phyloP scores from a whole-genome alignment of 2,797 vertebrate species.

The Coccyzus lansbergi region DNA sequence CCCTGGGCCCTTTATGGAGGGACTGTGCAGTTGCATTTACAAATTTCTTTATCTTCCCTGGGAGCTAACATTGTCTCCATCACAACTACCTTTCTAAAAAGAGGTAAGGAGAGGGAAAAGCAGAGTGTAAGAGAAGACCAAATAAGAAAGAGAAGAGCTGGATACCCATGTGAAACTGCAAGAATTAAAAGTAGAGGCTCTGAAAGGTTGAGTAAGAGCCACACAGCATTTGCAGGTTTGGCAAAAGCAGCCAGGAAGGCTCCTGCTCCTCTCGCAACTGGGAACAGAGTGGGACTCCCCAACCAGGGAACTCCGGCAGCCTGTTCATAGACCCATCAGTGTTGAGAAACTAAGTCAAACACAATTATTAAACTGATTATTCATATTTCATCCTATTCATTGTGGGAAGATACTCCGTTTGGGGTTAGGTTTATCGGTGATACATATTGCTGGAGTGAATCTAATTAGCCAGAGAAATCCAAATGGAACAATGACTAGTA shows the following conservation, averaged over 20 bases:
- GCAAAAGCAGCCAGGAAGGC: not conserved
- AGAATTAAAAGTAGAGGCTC: not conserved
- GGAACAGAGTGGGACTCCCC: not conserved
- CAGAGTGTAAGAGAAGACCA: not conserved
- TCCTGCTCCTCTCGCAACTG: rapidly evolving
- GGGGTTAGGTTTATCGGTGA: slow-evolving; percentile 38
- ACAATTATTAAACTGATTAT: slow-evolving; percentile 43
- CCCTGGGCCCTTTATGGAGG: rapidly evolving
- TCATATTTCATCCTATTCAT: slow-evolving; percentile 28
- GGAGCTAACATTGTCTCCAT: not conserved
- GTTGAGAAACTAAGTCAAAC: slow-evolving; percentile 21
- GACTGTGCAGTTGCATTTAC: not conserved
- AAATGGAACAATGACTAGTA: slow-evolving; percentile 34
- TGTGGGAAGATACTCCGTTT: slow-evolving; percentile 53
- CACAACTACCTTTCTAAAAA: not conserved
- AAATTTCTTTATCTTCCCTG: not conserved
- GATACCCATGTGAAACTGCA: not conserved
- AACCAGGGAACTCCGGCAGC: not conserved
- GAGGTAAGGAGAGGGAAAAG: not conserved
- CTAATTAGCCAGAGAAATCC: slow-evolving; percentile 53
- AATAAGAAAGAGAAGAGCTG: not conserved
- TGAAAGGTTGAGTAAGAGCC: not conserved
- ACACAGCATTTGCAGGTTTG: not conserved
- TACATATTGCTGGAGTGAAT: not conserved
- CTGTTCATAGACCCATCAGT: not conserved